phyloP scores from a whole-genome alignment of 2,113 vertebrate species.

The Neopipo cinnamomea region DNA sequence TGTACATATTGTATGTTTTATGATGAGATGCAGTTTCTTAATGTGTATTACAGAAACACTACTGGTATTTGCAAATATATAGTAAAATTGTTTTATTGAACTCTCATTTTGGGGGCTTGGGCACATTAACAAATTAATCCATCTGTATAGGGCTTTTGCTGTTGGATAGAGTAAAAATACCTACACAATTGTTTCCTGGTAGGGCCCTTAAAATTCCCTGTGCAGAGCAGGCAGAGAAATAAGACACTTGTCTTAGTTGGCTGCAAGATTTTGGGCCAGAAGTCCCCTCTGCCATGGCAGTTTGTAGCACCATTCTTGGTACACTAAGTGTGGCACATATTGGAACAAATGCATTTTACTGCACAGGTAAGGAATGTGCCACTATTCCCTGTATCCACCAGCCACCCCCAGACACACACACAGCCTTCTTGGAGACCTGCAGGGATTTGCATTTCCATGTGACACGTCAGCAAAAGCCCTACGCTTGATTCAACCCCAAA shows the following conservation, averaged over 20 bases:
- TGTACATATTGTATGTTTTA: slow-evolving; percentile 94
- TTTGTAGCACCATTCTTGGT: slow-evolving; percentile 69
- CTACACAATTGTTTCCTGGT: slow-evolving; percentile 57
- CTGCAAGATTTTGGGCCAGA: slow-evolving; percentile 65
- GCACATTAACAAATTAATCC: slow-evolving; percentile 85
- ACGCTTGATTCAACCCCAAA: slow-evolving; percentile 70
- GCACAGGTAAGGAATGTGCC: slow-evolving; percentile 83
- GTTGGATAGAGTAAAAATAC: slow-evolving; percentile 79
- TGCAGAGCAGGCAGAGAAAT: slow-evolving; percentile 70
- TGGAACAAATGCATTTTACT: slow-evolving; percentile 74
- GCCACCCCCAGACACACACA: slow-evolving; percentile 43
- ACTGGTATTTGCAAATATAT: slow-evolving; percentile 86
- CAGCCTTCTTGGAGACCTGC: slow-evolving; percentile 49
- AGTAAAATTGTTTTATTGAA: slow-evolving; percentile 83
- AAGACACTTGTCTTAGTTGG: slow-evolving; percentile 62
- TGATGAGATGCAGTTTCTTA: slow-evolving; percentile 86
- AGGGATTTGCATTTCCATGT: slow-evolving; percentile 60
- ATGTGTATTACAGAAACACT: slow-evolving; percentile 83
- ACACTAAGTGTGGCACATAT: slow-evolving; percentile 71
- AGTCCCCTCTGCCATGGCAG: slow-evolving; percentile 69
- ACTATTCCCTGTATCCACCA: slow-evolving; percentile 43
- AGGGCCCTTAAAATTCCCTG: slow-evolving; percentile 69
- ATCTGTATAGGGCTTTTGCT: slow-evolving; percentile 85
- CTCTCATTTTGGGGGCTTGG: slow-evolving; percentile 89
- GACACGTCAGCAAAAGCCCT: slow-evolving; percentile 80